Percentiles rank a stretch among this genome's conserved stretches.
Evolutionary conservation across 2,113 vertebrate species (phyloP).

Genomic region (Chlorodrepanis virens): DNA sequence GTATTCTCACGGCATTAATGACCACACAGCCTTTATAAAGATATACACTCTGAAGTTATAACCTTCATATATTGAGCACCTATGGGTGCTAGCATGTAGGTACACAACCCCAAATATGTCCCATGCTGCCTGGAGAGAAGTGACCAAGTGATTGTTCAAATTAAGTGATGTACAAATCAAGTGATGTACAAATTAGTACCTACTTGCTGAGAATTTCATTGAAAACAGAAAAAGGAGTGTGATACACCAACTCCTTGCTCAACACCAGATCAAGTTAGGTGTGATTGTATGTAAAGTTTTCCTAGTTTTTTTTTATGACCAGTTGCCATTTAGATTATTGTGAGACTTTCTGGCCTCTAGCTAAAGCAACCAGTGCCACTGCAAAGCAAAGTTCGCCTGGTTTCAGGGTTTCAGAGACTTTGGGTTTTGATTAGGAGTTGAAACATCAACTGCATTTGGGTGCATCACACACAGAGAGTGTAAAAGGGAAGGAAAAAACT

Average conservation of each 20-base stretch:
- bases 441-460: background rate
- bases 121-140: background rate
- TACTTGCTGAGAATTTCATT: background rate
- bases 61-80: background rate
- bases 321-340: background rate
- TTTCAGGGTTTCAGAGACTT: background rate
- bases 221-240: background rate
- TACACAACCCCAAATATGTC: background rate
- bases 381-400: background rate
- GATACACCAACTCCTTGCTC: background rate
- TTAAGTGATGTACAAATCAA: background rate
- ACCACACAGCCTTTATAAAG: background rate
- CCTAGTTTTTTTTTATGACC: background rate
- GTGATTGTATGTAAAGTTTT: background rate
- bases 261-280: background rate
- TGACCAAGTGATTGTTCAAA: background rate
- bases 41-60: background rate
- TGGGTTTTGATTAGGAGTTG: background rate
- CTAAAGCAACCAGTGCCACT: background rate
- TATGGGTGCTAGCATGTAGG: background rate
- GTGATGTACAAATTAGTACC: background rate
- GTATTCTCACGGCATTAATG: background rate
- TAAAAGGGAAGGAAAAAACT: background rate
- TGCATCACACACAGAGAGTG: background rate
- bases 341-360: background rate